A percentile compares a stretch with the other conserved stretches of the same genome.
Conservation (phyloP, 2,888 invertebrate species). For the Catocala nupta region DNA sequence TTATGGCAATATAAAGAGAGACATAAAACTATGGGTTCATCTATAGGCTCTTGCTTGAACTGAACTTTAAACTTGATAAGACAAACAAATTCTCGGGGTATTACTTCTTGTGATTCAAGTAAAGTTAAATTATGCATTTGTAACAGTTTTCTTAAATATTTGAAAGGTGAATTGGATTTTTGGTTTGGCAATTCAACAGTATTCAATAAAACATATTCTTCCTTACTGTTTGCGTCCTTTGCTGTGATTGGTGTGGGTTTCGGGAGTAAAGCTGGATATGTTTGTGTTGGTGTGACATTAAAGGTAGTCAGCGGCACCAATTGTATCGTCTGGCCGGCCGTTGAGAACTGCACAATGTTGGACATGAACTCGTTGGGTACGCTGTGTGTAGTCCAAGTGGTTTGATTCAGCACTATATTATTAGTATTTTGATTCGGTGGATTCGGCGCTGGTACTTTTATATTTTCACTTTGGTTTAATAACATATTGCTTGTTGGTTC, state of each 20-base stretch:
- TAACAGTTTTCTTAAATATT: conserved; percentile 69
- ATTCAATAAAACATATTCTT: conserved; percentile 59
- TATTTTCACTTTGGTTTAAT: conserved; percentile 4
- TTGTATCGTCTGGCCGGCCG: conserved; percentile 20
- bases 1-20: conserved; percentile 61
- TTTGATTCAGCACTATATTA: conserved; percentile 9
- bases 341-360: conserved; percentile 12
- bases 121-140: conserved; percentile 66
- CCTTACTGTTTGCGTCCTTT: neutral
- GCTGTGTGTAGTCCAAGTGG: conserved; percentile 24
- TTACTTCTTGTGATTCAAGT: conserved; percentile 50
- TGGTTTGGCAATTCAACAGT: conserved; percentile 73
- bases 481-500: conserved; percentile 12
- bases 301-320: conserved; percentile 8
- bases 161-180: conserved; percentile 70
- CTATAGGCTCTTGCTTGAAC: conserved; percentile 64
- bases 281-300: conserved; percentile 3
- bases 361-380: conserved; percentile 22
- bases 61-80: conserved; percentile 74
- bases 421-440: neutral
- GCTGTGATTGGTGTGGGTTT: conserved; percentile 6
- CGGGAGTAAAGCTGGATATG: conserved; percentile 18
- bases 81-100: conserved; percentile 54
- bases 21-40: conserved; percentile 62
- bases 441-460: neutral